phyloP scores from a whole-genome alignment of 2,888 invertebrate species.

The Brachypalpus laphriformis region DNA sequence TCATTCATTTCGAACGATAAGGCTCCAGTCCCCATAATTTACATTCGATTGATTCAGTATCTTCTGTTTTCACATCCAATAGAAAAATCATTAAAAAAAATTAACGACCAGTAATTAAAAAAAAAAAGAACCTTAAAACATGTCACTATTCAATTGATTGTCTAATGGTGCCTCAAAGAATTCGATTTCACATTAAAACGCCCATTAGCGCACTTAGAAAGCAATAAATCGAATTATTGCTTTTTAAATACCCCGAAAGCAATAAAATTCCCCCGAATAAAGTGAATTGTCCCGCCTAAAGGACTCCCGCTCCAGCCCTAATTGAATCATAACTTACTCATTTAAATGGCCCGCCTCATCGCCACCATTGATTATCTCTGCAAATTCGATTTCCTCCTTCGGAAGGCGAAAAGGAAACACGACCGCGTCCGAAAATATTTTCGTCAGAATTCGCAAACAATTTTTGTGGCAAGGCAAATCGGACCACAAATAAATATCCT shows the following conservation, averaged over 20 bases:
- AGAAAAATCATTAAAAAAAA: slow-evolving; percentile 1
- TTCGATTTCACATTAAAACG: slow-evolving; percentile 50
- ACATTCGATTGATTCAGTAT: neutral
- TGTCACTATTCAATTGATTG: slow-evolving; percentile 57
- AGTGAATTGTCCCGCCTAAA: slow-evolving; percentile 29
- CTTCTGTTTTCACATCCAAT: neutral
- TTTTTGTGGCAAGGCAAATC: slow-evolving; percentile 51
- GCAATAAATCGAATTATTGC: slow-evolving; percentile 64
- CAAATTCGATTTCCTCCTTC: slow-evolving; percentile 40
- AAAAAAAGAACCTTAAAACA: slow-evolving; percentile 28
- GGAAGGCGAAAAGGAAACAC: slow-evolving; percentile 19
- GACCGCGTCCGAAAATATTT: slow-evolving; percentile 37
- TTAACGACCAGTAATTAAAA: slow-evolving; percentile 23
- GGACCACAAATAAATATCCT: slow-evolving; percentile 48
- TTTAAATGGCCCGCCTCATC: slow-evolving; percentile 52
- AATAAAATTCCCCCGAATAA: slow-evolving; percentile 47
- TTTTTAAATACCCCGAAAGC: slow-evolving; percentile 58
- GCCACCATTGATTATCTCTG: slow-evolving; percentile 62
- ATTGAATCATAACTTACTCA: slow-evolving; percentile 70
- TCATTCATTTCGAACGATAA: neutral
- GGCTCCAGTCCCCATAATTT: neutral
- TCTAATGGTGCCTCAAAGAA: slow-evolving; percentile 42
- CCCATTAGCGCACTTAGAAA: slow-evolving; percentile 54
- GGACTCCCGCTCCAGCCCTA: slow-evolving; percentile 31
- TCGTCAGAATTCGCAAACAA: slow-evolving; percentile 46